Evolutionary conservation across 2,888 invertebrate species (phyloP).

Genomic region (Cheilosia pagana): DNA sequence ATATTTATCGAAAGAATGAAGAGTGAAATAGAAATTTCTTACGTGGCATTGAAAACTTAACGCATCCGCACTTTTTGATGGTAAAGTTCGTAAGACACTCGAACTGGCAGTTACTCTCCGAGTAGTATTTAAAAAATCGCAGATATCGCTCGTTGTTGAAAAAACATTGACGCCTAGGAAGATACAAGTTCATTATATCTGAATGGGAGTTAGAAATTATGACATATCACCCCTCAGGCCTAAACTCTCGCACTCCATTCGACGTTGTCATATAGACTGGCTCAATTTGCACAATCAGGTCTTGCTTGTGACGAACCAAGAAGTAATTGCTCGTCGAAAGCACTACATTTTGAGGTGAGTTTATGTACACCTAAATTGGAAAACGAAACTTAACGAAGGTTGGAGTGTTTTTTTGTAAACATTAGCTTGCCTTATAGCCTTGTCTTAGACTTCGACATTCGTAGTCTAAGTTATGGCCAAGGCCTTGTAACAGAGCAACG

Average conservation of each 20-base stretch:
- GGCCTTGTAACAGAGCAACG: slow-evolving; percentile 86
- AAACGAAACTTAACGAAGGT: not conserved
- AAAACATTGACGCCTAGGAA: slow-evolving; percentile 86
- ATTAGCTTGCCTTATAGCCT: slow-evolving; percentile 86
- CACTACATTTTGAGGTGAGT: slow-evolving; percentile 82
- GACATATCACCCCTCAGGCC: slow-evolving; percentile 78
- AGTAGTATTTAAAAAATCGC: slow-evolving; percentile 87
- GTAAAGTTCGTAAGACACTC: slow-evolving; percentile 89
- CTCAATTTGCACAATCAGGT: slow-evolving; percentile 88
- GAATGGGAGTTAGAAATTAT: not conserved
- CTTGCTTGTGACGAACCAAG: slow-evolving; percentile 82
- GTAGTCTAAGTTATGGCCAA: slow-evolving; percentile 87
- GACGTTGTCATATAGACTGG: slow-evolving; percentile 90
- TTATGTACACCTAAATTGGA: slow-evolving; percentile 79
- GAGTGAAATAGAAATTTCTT: slow-evolving; percentile 27
- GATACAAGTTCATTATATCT: not conserved
- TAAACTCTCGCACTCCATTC: slow-evolving; percentile 86
- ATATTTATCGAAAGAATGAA: not conserved
- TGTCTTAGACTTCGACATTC: slow-evolving; percentile 89
- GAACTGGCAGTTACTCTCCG: slow-evolving; percentile 89
- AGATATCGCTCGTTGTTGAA: slow-evolving; percentile 87
- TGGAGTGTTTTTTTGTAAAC: not conserved
- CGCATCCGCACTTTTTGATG: slow-evolving; percentile 86
- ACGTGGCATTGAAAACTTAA: slow-evolving; percentile 89
- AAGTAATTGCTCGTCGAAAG: slow-evolving; percentile 82